These are phyloP conservation scores for Crotophaga sulcirostris DNA, from an alignment of 2,113 vertebrate genomes.

Conservation along the genomic window DNA sequence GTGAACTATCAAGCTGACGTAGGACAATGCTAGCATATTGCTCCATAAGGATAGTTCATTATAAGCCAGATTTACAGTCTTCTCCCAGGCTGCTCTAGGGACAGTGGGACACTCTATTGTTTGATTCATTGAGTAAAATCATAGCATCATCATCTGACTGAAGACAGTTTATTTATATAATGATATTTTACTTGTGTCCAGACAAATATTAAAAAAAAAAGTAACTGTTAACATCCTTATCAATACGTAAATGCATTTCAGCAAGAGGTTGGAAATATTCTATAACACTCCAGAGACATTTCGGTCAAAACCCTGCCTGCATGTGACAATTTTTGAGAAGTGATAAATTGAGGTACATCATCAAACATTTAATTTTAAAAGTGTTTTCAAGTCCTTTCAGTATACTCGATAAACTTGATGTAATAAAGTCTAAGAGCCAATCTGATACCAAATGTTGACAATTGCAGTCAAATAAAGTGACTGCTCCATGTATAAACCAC, in stretches of 20 bases:
- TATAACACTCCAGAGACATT: neutral
- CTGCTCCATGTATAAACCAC: neutral
- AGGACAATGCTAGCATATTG: neutral
- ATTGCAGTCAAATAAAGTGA: neutral
- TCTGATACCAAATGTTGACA: neutral
- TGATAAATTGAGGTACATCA: neutral
- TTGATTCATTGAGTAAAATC: neutral
- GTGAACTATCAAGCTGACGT: neutral
- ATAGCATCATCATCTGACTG: neutral
- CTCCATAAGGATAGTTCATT: neutral
- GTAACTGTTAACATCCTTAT: neutral
- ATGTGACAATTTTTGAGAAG: neutral
- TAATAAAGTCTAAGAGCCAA: neutral
- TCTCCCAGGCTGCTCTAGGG: neutral
- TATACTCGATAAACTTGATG: neutral
- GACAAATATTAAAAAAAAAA: neutral
- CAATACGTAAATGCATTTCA: neutral
- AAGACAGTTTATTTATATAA: neutral
- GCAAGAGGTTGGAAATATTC: neutral
- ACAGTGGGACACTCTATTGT: neutral
- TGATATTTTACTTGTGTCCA: neutral
- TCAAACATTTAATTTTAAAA: neutral
- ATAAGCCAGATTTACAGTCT: neutral
- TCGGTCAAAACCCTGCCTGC: neutral
- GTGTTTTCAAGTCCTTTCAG: neutral